phyloP scores from a whole-genome alignment of 2,113 vertebrate genomes.

The Cyprinodon brontotheroides region DNA sequence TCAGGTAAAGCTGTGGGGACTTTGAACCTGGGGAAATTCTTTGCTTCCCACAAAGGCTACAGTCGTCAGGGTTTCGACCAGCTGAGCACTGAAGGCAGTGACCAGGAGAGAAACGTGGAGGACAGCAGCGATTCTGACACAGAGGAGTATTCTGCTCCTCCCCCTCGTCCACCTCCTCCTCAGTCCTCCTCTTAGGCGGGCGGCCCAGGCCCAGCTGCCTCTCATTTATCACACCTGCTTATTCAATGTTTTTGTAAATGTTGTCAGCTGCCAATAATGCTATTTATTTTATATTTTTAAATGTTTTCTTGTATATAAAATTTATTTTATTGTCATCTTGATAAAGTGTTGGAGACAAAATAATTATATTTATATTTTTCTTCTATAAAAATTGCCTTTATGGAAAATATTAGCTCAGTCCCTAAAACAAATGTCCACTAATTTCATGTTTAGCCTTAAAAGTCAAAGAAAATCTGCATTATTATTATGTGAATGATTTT shows the following conservation, averaged over 20 bases:
- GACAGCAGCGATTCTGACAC: slow-evolving; percentile 91
- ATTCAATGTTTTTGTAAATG: slow-evolving; percentile 84
- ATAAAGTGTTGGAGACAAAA: slow-evolving; percentile 3
- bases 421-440: not conserved
- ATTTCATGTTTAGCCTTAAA: slow-evolving; percentile 14
- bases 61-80: slow-evolving; percentile 95
- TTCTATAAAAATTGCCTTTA: slow-evolving; percentile 11
- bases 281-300: slow-evolving; percentile 67
- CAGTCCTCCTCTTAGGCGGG: slow-evolving; percentile 46
- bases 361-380: slow-evolving; percentile 15
- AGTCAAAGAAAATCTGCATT: slow-evolving; percentile 3
- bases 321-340: slow-evolving; percentile 21
- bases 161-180: slow-evolving; percentile 46
- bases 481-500: not conserved
- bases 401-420: not conserved
- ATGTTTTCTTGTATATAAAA: slow-evolving; percentile 44
- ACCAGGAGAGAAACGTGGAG: slow-evolving; percentile 93
- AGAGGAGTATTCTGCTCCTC: slow-evolving; percentile 88
- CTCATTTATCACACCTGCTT: slow-evolving; percentile 83
- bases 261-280: slow-evolving; percentile 84
- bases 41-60: slow-evolving; percentile 91
- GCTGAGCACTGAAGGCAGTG: slow-evolving; percentile 94
- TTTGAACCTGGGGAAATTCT: slow-evolving; percentile 95
- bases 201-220: slow-evolving; percentile 62
- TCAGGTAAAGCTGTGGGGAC: slow-evolving; percentile 88